phyloP scores from a whole-genome alignment of 2,797 vertebrate species.

The Dryobates pubescens region DNA sequence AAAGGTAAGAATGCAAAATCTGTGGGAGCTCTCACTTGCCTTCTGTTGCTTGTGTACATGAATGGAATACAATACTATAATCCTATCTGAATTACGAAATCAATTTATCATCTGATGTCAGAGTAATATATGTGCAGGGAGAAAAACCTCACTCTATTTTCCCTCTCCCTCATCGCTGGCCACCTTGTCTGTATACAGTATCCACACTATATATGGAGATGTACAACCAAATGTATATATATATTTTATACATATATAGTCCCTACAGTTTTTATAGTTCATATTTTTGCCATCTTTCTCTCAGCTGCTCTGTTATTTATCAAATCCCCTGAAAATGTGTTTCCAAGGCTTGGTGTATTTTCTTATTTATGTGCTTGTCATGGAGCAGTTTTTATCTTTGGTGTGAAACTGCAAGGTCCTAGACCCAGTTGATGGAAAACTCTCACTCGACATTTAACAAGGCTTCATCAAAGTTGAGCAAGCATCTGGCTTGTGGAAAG shows the following conservation, averaged over 20 bases:
- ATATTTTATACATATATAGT: neutral
- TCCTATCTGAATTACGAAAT: neutral
- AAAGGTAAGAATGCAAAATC: neutral
- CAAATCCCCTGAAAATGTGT: neutral
- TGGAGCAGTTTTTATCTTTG: neutral
- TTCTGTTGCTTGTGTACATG: neutral
- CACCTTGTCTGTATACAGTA: neutral
- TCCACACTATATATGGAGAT: neutral
- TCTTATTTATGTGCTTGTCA: neutral
- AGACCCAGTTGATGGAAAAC: neutral
- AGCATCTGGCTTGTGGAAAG: neutral
- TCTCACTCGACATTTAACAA: neutral
- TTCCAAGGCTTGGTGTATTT: neutral
- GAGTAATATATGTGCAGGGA: neutral
- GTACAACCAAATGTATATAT: neutral
- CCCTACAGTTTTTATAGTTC: neutral
- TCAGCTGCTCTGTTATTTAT: neutral
- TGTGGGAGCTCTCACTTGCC: neutral
- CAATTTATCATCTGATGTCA: neutral
- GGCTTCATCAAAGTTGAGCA: neutral
- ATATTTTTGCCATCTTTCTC: neutral
- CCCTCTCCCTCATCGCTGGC: neutral
- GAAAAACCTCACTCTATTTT: rapidly evolving
- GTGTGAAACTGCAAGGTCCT: neutral
- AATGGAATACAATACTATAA: neutral